phyloP scores from a whole-genome alignment of 2,888 invertebrate species.

The Tridacna gigas region DNA sequence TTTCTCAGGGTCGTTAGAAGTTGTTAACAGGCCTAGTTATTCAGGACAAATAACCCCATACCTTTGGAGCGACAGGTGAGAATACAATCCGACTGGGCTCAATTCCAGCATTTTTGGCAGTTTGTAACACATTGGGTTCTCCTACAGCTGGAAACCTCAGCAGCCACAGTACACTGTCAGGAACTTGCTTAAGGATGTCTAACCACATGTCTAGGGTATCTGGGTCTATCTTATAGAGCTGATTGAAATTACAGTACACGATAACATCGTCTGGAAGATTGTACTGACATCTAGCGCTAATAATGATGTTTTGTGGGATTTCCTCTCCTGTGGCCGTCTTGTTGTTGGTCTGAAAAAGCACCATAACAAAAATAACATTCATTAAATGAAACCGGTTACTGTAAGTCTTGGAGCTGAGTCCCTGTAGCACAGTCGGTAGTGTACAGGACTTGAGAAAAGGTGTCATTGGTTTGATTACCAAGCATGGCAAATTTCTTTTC shows the following conservation, averaged over 20 bases:
- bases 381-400: no score
- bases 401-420: no score
- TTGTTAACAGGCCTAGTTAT: no score
- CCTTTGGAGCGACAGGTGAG: constrained; percentile 94
- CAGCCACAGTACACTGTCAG: constrained; percentile 97
- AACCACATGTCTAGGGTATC: constrained; percentile 96
- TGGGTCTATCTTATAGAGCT: constrained; percentile 99
- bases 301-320: constrained; percentile 95
- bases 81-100: constrained; percentile 92
- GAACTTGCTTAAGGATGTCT: constrained; percentile 95
- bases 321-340: constrained; percentile 99
- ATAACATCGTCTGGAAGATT: constrained; percentile 97
- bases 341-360: constrained; percentile 89
- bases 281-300: constrained; percentile 97
- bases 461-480: no score
- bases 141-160: constrained; percentile 94
- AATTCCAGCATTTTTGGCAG: constrained; percentile 87
- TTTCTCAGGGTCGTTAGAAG: no score
- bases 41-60: no score
- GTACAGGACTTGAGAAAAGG: no score
- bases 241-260: constrained; percentile 99
- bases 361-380: no score
- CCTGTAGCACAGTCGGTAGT: no score
- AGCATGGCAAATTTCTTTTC: no score
- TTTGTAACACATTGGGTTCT: constrained; percentile 88